A percentile compares a stretch with the other conserved stretches of the same genome.
Conservation (phyloP, 2,797 vertebrate genomes). For the Odontamblyopus lacepedii region DNA sequence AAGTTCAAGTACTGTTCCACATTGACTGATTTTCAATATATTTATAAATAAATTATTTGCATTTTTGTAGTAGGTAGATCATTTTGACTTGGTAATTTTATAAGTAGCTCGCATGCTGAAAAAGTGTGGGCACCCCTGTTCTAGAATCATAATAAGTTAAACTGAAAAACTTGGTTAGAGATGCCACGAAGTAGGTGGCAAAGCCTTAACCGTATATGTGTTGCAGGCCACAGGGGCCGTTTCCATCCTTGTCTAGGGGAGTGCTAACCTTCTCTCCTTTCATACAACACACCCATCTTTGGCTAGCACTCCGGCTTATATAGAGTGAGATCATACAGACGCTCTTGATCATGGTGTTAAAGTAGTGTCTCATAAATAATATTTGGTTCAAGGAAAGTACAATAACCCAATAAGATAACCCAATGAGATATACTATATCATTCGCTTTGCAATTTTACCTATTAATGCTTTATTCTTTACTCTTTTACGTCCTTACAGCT, state of each 20-base stretch:
- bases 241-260: slow-evolving; percentile 99
- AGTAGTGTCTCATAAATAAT: background rate
- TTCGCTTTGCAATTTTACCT: background rate
- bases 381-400: background rate
- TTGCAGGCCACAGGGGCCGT: slow-evolving; percentile 91
- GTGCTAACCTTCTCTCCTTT: slow-evolving; percentile 99
- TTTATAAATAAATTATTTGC: too few species aligned
- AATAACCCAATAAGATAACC: background rate
- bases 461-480: background rate
- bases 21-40: too few species aligned
- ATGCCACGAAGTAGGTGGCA: slow-evolving; percentile 86
- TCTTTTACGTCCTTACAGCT: background rate
- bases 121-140: too few species aligned
- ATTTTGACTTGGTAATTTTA: too few species aligned
- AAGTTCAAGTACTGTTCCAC: too few species aligned
- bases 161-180: slow-evolving; percentile 82
- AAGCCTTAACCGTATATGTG: slow-evolving; percentile 94
- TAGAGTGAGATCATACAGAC: background rate
- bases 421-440: too few species aligned
- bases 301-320: background rate
- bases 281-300: slow-evolving; percentile 90
- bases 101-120: too few species aligned
- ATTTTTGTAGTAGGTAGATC: too few species aligned
- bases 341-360: background rate
- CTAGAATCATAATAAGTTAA: too few species aligned